Evolutionary conservation across 35 echinoderm and acorn worm genomes (phyloP), one percentile per base, ranked within the genome.

Genomic region (Amphiura filiformis): DNA sequence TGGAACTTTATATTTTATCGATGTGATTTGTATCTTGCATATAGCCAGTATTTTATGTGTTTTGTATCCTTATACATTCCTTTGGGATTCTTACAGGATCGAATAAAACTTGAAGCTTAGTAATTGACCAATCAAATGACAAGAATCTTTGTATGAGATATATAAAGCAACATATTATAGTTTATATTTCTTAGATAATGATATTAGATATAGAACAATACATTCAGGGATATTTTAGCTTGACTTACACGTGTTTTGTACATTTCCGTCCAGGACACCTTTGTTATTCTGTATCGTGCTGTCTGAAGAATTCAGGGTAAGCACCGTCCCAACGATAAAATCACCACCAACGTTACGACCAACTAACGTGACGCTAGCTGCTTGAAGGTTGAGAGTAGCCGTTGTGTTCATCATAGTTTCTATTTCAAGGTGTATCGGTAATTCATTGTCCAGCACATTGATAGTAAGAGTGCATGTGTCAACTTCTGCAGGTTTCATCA

Each of bases 401-500:
- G 89, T 78, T 18, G 30, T 78, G 76, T 91, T 91, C 38, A 85
- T 40, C 0, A 40, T 84, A 1, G 89, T 91, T 12, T 85, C 34
- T 7, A 85, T 20, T 35, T 91, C 89, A 17, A 91, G 32, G 1
- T 15, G n/a, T 65, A 83, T 7, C 35, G 56, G n/a, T 20, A 91
- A 33, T 5, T 56, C 39, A 30, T 56, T 15, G 82, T 91, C 89
- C 7, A 42, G 35, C n/a, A 91, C 42, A 34, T 18, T 33, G 65
- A 80, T 84, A 31, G 89, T 91, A 20, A 85, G 39, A 23, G 84
- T 91, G 28, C 89, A 91, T 4, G 65, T 32, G 13, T 78, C 89
- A 34, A 42, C 85, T 47, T 91, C 76, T 1, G 70, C 70, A 20
- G 89, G 89, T 76, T 12, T 41, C 89, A 91, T 91, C 4, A 14